Evolutionary conservation across 1,140 invertebrate genomes (phyloP), one percentile per base, ranked within the genome.

Genomic region (Pissodes strobi): DNA sequence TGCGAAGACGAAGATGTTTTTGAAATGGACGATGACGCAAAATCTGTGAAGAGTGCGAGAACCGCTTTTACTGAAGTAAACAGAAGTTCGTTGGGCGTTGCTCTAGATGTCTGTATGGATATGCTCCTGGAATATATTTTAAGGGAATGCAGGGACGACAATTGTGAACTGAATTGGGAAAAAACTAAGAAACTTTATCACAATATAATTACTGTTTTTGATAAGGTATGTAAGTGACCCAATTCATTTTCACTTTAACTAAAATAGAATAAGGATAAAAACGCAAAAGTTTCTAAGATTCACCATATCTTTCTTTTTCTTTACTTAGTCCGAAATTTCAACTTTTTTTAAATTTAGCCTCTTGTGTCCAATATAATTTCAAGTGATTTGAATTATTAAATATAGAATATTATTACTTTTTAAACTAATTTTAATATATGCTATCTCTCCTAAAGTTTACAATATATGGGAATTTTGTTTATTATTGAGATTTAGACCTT

Each of bases 71-170:
- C 66, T 12, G 38, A 76, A 79, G 74, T 79, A 52, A 73, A 74
- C 15, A 69, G 77, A 67, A 76, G 77, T 67, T 59, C 64, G 51
- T 76, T 84, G 55, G 86, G 83, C 1, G 77, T 86, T 68, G 84
- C 82, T 39, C 74, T 91, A 43, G 89, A 92, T 72, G 69, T 85
- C 17, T 84, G 87, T 56, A 82, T 91, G 79, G 76, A 84, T 49
- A 77, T 83, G 70, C 60, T 90, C 15, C 82, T 88, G 43, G 73
- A 78, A 58, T 90, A 84, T 70, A 77, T 90, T 45, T 68, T 85
- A 10, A 56, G 78, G 15, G 76, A 77, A 25, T 86, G 84, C 69
- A 72, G 81, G 23, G 49, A 71, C 52, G 37, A 76, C 5, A 71
- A 60, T 60, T 65, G 80, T 6, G 72, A 82, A 27, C 69, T 80